Evolutionary conservation across 2,113 vertebrate genomes (phyloP), one percentile per base, ranked within the genome.

Genomic region (Cygnus atratus): DNA sequence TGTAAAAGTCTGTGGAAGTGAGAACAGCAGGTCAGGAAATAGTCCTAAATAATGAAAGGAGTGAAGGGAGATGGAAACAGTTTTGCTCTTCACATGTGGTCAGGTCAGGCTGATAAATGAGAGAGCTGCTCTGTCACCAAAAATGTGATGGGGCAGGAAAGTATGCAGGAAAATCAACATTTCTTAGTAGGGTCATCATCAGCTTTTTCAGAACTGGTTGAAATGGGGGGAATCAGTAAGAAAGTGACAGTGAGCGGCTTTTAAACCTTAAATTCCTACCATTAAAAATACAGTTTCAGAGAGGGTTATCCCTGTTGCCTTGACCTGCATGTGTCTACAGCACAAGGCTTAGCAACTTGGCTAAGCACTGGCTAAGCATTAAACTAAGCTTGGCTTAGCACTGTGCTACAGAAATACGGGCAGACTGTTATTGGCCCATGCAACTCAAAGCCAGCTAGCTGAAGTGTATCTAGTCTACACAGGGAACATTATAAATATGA

Each of bases 81-180:
- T 39, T 74, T 68, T 44, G 35, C 7, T 26, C 6, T 14, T 63
- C 11, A 0, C 19, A 14, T 50, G 71, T 43, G 55, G 22, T 52
- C 50, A 44, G 11, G 31, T 73, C 48, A 59, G n/a, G 17, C 39
- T 35, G 55, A 67, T 28, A 35, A 78, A 39, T 52, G 21, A 52
- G 25, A 1, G 12, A 76, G 7, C 18, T 0, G 4, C 13, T 54
- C 52, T 16, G 6, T 28, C 13, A 10, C 5, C 0, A 1, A 1
- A 86, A 88, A 68, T 1, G 2, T 15, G n/a, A 11, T 21, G 25
- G 26, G 16, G 10, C 0, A 1, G 55, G 16, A 31, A 20, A 46
- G 2, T 9, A 4, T 14, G 3, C 29, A 21, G 62, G 21, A 50
- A 6, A 25, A 55, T 15, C 59, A n/a, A 16, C 6, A 33, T 29